A percentile compares a stretch with the other conserved stretches of the same genome.
Conservation (phyloP, 2,888 invertebrate genomes). For the Caenorhabditis angaria region DNA sequence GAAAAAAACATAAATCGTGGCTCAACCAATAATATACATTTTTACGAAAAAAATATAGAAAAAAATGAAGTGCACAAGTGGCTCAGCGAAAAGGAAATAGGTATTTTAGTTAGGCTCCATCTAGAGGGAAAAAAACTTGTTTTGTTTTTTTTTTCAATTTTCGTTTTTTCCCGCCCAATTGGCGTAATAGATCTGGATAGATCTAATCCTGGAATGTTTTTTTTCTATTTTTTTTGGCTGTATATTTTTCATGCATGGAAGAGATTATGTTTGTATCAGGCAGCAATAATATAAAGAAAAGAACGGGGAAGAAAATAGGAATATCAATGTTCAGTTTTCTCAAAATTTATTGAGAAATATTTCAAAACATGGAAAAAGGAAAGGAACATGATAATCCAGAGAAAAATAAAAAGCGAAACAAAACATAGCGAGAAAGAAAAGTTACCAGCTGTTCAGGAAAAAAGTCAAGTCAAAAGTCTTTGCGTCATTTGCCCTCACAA, state of each 20-base stretch:
- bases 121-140: background rate
- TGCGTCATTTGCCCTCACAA: background rate
- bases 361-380: background rate
- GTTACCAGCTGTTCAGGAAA: background rate
- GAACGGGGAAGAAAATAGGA: no score
- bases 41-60: no score
- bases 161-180: background rate
- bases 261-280: background rate
- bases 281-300: no score
- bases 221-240: background rate
- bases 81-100: no score
- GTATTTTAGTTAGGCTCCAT: background rate
- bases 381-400: slow-evolving; percentile 5
- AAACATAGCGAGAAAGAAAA: background rate
- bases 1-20: background rate
- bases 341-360: background rate
- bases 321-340: no score
- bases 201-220: slow-evolving; percentile 1
- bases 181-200: background rate
- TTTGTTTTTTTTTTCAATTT: background rate
- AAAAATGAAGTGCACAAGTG: slow-evolving; percentile 1
- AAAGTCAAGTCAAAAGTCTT: background rate
- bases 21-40: background rate
- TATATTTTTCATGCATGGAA: background rate
- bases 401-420: background rate